Evolutionary conservation across 2,113 vertebrate genomes (phyloP).

Genomic region (Thunnus maccoyii): DNA sequence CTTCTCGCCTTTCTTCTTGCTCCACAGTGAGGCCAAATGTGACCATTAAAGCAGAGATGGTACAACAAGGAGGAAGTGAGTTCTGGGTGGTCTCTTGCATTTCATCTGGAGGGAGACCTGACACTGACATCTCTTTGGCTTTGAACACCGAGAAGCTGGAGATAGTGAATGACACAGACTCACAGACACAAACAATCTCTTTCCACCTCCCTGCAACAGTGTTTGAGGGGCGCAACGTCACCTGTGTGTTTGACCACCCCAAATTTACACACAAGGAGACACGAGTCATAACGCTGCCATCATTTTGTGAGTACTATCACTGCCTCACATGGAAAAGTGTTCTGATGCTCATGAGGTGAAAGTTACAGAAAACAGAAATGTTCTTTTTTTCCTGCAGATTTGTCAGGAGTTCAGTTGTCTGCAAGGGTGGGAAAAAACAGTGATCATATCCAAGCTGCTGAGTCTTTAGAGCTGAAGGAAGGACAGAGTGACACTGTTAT

Average conservation of each 20-base stretch:
- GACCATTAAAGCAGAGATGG: constrained; percentile 71
- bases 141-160: constrained; percentile 48
- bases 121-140: constrained; percentile 75
- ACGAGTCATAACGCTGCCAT: constrained; percentile 63
- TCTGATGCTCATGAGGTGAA: constrained; percentile 3
- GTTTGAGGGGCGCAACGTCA: constrained; percentile 70
- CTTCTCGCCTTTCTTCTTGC: constrained; percentile 63
- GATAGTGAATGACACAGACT: constrained; percentile 17
- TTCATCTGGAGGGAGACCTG: constrained; percentile 80
- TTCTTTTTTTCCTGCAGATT: constrained; percentile 63
- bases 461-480: constrained; percentile 66
- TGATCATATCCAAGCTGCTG: constrained; percentile 10
- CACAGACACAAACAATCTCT: constrained; percentile 52
- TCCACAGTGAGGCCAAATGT: constrained; percentile 76
- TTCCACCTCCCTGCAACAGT: constrained; percentile 51
- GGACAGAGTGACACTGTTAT: constrained; percentile 59
- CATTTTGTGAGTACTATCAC: constrained; percentile 74
- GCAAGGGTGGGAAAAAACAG: constrained; percentile 3
- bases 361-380: constrained; percentile 19
- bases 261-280: constrained; percentile 58
- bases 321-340: background rate
- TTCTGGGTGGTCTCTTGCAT: constrained; percentile 79
- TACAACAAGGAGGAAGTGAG: constrained; percentile 61
- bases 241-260: constrained; percentile 77
- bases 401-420: constrained; percentile 62